These are phyloP conservation scores for Chelmon rostratus DNA, from an alignment of 2,797 vertebrate species.

Conservation along the genomic window DNA sequence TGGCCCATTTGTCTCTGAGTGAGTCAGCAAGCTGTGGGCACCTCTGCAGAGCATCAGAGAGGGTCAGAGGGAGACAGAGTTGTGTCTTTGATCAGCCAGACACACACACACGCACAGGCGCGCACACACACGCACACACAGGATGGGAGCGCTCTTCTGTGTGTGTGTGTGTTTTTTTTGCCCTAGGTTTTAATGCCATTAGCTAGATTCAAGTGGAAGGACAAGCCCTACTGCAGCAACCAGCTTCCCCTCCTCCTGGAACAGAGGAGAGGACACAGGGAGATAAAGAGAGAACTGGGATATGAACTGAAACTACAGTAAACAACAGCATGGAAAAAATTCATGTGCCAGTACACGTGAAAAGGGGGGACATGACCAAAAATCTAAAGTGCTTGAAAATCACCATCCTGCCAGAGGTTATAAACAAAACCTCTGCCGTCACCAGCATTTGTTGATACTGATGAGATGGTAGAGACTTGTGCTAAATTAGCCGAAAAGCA, in stretches of 20 bases:
- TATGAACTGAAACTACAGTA: slow-evolving; percentile 7
- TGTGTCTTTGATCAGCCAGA: slow-evolving; percentile 60
- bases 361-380: background rate
- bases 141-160: slow-evolving; percentile 39
- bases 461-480: background rate
- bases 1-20: slow-evolving; percentile 76
- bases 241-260: slow-evolving; percentile 41
- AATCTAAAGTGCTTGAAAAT: background rate
- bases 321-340: background rate
- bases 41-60: slow-evolving; percentile 73
- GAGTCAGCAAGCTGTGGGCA: slow-evolving; percentile 80
- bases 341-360: background rate
- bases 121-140: slow-evolving; percentile 35
- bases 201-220: slow-evolving; percentile 72
- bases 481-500: slow-evolving; percentile 9
- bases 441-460: slow-evolving; percentile 16
- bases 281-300: slow-evolving; percentile 22
- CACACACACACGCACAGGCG: slow-evolving; percentile 11
- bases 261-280: slow-evolving; percentile 36
- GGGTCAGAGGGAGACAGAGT: slow-evolving; percentile 67
- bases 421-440: slow-evolving; percentile 13
- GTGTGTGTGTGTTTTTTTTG: slow-evolving; percentile 33
- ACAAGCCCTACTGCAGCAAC: slow-evolving; percentile 53
- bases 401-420: background rate
- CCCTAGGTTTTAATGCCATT: slow-evolving; percentile 77